Base-by-base conservation (phyloP, 1,140 invertebrate genomes). In the Drosophila nigromelanica region DNA sequence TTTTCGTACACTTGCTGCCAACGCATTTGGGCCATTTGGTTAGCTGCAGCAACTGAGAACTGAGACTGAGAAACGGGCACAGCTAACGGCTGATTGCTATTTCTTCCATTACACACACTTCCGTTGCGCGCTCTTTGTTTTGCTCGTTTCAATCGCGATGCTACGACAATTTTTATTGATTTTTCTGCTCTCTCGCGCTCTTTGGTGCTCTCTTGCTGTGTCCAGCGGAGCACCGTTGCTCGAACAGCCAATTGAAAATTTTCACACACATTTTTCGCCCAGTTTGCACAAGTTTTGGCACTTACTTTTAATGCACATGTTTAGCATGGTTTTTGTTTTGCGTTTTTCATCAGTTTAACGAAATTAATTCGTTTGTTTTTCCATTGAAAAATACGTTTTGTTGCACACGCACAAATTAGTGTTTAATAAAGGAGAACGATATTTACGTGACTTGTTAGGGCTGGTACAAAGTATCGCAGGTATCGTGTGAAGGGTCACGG, bases 131-230 rank as follows among this genome's bases (percentile, higher is more conserved):
- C 40, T 79, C 43, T 87, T 78, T 86, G 83, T 87, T 87, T 87
- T 87, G 82, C 82, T 87, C 82, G 50, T 21, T 14, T 60, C 68
- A 87, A 89, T 87, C 82, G 82, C 82, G 76, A 70, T 78, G 73
- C 76, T 85, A 86, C 78, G 54, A 85, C 59, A 76, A 73, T 70
- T 78, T 89, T 86, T 74, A 83, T 83, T 83, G 80, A 83, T 74
- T 74, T 74, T 74, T 73, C 70, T 70, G 30, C 81, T 80, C 64
- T 67, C 64, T 59, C 50, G 51, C 77, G 64, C 59, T 45, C 58
- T 42, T 15, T 42, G 33, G 24, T 35, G 37, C 21, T 47, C 35
- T 63, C n/a, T 59, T 27, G 33, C 33, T 35, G 33, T 51, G 51
- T 18, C 70, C 40, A 85, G 55, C 62, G 70, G 67, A 76, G 73